These are phyloP conservation scores for Synanthedon myopaeformis DNA, from an alignment of 2,888 invertebrate species.

Conservation along the genomic window DNA sequence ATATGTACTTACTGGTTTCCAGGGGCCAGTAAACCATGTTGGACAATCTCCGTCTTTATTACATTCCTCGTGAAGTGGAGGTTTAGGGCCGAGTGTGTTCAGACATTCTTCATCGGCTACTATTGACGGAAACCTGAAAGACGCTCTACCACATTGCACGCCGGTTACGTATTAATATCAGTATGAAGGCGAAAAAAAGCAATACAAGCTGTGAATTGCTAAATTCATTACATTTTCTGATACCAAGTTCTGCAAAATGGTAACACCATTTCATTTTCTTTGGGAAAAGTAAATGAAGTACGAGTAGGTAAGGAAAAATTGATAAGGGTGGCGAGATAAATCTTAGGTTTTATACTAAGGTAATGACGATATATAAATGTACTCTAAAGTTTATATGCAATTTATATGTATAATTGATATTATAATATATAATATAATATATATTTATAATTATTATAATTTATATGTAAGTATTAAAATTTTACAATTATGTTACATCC, in stretches of 20 bases:
- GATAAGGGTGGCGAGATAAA: too few species aligned
- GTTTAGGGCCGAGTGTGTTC: conserved; percentile 76
- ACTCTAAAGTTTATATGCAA: too few species aligned
- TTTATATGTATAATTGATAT: too few species aligned
- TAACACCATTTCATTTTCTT: not conserved
- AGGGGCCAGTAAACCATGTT: conserved; percentile 87
- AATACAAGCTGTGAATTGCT: not conserved
- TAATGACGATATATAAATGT: too few species aligned
- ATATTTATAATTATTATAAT: too few species aligned
- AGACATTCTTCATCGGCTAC: conserved; percentile 83
- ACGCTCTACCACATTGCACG: conserved; percentile 3
- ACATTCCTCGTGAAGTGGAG: conserved; percentile 77
- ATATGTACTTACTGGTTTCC: conserved; percentile 81
- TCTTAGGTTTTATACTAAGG: too few species aligned
- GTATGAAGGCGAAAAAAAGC: not conserved
- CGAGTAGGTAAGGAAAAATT: too few species aligned
- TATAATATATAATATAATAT: too few species aligned
- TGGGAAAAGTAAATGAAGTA: not conserved
- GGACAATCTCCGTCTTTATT: conserved; percentile 85
- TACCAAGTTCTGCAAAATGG: not conserved
- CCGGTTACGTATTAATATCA: not conserved
- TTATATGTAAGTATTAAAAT: too few species aligned
- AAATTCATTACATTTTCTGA: not conserved
- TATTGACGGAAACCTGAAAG: conserved; percentile 69
- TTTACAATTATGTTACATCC: too few species aligned